These are phyloP conservation scores for Anneissia japonica DNA, from an alignment of 35 echinoderm and acorn worm genomes.

Conservation along the genomic window DNA sequence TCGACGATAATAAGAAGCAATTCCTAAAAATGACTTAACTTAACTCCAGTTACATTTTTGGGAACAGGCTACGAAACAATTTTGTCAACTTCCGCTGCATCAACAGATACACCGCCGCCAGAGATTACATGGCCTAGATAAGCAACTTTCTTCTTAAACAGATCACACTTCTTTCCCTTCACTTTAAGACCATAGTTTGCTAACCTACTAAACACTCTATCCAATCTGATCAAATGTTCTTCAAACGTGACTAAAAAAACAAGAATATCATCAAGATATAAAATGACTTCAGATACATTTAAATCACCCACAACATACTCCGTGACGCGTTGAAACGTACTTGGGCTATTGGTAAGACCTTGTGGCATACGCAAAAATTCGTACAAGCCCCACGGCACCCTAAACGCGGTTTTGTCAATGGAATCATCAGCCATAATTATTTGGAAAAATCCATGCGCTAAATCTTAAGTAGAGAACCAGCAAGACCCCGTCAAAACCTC, in stretches of 20 bases:
- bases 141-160: background rate
- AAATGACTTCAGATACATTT: background rate
- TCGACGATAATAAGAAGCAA: background rate
- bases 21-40: background rate
- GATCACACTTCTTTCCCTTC: background rate
- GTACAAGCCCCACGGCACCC: slow-evolving; percentile 34
- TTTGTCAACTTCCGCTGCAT: background rate
- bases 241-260: slow-evolving; percentile 30
- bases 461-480: background rate
- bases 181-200: background rate
- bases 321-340: slow-evolving; percentile 42
- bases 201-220: background rate
- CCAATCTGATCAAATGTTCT: background rate
- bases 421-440: background rate
- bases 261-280: slow-evolving; percentile 62
- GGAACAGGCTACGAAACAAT: background rate
- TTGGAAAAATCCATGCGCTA: slow-evolving; percentile 9
- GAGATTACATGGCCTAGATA: background rate
- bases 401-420: slow-evolving; percentile 13
- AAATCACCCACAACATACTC: background rate
- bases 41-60: background rate
- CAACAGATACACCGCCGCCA: background rate
- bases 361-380: slow-evolving; percentile 26
- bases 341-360: slow-evolving; percentile 24
- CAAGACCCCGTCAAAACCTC: background rate